A percentile compares a stretch with the other conserved stretches of the same genome.
Evolutionary conservation across 2,797 vertebrate genomes (phyloP).

Genomic region (Brachyrhaphis roseni): DNA sequence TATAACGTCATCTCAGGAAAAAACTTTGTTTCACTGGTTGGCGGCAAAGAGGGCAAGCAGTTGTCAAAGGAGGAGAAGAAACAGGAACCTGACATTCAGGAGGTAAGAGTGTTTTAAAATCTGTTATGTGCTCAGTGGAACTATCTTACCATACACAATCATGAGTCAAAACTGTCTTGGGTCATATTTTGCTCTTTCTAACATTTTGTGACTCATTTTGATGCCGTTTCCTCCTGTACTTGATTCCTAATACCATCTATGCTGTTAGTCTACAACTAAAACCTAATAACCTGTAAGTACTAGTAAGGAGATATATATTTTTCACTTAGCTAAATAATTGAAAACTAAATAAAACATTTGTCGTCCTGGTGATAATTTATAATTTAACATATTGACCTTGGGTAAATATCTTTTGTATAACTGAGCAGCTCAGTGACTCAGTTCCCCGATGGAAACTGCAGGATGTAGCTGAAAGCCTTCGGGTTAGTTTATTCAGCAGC

Average conservation of each 20-base stretch:
- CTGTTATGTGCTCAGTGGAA: background rate
- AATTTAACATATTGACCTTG: background rate
- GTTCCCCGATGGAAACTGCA: background rate
- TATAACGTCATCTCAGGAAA: slow-evolving; percentile 89
- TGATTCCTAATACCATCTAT: background rate
- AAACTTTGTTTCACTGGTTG: slow-evolving; percentile 70
- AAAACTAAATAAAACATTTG: background rate
- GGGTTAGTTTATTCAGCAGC: background rate
- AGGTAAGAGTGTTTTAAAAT: slow-evolving; percentile 38
- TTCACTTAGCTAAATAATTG: background rate
- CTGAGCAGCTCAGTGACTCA: background rate
- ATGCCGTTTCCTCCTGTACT: background rate
- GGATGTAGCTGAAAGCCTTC: background rate
- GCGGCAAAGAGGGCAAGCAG: slow-evolving; percentile 78
- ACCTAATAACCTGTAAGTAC: background rate
- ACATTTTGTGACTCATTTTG: background rate
- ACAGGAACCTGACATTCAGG: slow-evolving; percentile 58
- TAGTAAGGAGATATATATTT: background rate
- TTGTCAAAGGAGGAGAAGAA: slow-evolving; percentile 65
- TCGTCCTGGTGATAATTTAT: background rate
- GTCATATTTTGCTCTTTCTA: background rate
- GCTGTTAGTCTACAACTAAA: background rate
- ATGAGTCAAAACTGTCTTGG: background rate
- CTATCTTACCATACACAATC: background rate
- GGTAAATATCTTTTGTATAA: background rate